These are phyloP conservation scores for Syrmaticus mikado DNA, from an alignment of 2,113 vertebrate genomes.

Conservation along the genomic window DNA sequence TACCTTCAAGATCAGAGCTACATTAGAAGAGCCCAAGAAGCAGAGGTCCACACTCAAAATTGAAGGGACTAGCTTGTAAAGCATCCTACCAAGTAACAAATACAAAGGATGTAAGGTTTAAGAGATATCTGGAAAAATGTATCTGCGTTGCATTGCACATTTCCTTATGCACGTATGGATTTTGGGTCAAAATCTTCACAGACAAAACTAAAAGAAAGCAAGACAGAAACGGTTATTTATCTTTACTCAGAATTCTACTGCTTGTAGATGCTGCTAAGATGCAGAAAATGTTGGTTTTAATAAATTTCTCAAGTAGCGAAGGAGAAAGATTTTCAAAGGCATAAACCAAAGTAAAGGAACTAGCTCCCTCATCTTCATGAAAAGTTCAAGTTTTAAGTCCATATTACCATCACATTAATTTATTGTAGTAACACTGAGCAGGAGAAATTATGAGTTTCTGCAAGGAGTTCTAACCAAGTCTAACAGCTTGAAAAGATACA, in stretches of 20 bases:
- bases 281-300: background rate
- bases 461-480: background rate
- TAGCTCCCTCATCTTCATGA: background rate
- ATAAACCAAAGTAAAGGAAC: background rate
- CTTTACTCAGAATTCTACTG: background rate
- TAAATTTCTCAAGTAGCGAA: background rate
- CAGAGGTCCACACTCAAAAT: accelerated
- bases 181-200: background rate
- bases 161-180: background rate
- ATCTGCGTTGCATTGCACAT: background rate
- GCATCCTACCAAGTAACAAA: background rate
- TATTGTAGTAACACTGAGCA: background rate
- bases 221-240: background rate
- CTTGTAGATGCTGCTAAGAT: background rate
- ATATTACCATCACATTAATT: background rate
- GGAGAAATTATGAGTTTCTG: background rate
- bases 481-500: background rate
- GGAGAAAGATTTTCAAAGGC: background rate
- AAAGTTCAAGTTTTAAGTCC: background rate
- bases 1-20: background rate
- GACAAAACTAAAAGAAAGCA: background rate
- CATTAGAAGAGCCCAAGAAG: background rate
- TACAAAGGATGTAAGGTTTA: background rate
- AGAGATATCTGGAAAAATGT: background rate
- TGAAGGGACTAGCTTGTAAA: background rate